A percentile compares a stretch with the other conserved stretches of the same genome.
phyloP scores from a whole-genome alignment of 2,888 invertebrate genomes.

The Pyralis farinalis region DNA sequence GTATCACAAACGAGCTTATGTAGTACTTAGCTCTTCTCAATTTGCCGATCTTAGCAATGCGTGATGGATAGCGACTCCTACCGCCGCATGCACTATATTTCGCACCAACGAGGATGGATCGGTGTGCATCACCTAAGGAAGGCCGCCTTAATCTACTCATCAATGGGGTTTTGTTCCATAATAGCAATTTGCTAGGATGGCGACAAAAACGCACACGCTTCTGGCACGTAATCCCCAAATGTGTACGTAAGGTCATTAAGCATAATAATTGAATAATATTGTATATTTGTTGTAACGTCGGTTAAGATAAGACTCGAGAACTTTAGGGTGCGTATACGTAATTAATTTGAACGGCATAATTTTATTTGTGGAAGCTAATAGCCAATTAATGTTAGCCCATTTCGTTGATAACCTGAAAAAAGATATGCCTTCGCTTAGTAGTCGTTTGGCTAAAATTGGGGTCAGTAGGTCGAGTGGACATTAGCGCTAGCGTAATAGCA shows the following conservation, averaged over 20 bases:
- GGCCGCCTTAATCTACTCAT: too few relatives aligned
- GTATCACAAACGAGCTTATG: too few relatives aligned
- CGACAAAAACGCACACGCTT: too few relatives aligned
- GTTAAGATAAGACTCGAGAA: not conserved
- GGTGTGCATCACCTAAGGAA: too few relatives aligned
- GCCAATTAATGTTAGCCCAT: constrained; percentile 1
- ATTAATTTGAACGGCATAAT: constrained; percentile 1
- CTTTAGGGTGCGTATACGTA: not conserved
- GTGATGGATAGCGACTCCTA: too few relatives aligned
- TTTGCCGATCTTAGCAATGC: too few relatives aligned
- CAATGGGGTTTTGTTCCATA: too few relatives aligned
- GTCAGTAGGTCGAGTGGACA: constrained; percentile 26
- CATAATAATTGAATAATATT: constrained; percentile 2
- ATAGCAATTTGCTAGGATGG: too few relatives aligned
- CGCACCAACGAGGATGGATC: too few relatives aligned
- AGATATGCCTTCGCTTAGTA: not conserved
- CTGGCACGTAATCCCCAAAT: not conserved
- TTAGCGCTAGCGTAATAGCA: constrained; percentile 21
- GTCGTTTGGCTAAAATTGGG: constrained; percentile 23
- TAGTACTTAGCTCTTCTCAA: not conserved
- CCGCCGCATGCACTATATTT: too few relatives aligned
- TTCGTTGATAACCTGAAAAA: not conserved
- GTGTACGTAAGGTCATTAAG: not conserved
- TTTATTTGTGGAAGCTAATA: constrained; percentile 2
- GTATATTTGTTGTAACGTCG: too few relatives aligned